Evolutionary conservation across 2,797 vertebrate species (phyloP).

Genomic region (Peromyscus nudipes): DNA sequence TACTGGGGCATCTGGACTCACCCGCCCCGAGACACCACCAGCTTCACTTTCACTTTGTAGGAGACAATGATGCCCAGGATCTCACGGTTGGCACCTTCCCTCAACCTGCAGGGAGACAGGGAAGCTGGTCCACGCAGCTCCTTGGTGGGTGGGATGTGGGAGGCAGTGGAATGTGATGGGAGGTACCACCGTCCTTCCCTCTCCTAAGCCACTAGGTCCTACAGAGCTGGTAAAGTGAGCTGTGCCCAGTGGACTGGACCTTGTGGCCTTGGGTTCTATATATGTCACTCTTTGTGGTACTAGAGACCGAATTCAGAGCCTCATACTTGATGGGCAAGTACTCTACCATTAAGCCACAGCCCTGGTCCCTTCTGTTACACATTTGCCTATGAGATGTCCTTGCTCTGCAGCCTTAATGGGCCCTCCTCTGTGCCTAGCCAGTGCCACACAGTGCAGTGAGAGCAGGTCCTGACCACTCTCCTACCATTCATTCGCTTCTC

Average conservation of each 20-base stretch:
- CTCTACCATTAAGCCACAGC: rapidly evolving
- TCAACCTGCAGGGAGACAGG: constrained; percentile 88
- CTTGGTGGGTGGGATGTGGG: rapidly evolving
- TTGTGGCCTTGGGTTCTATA: not conserved
- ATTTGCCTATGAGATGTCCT: not conserved
- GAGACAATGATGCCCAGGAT: constrained; percentile 97
- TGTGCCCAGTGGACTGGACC: not conserved
- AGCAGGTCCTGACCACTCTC: too few relatives aligned
- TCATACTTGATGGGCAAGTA: not conserved
- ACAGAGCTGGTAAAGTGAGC: not conserved
- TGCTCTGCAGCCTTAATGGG: not conserved
- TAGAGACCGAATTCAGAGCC: not conserved
- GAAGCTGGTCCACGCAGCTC: not conserved
- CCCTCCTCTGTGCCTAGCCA: not conserved
- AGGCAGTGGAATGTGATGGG: rapidly evolving
- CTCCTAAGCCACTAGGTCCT: not conserved
- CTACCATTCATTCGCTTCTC: not conserved
- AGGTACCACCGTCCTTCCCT: not conserved
- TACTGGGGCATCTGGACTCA: constrained; percentile 85
- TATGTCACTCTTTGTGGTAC: not conserved
- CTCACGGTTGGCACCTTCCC: constrained; percentile 96
- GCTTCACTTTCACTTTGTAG: constrained; percentile 98
- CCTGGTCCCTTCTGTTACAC: rapidly evolving
- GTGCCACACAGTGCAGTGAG: not conserved
- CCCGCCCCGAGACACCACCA: constrained; percentile 97